Evolutionary conservation across 1,140 invertebrate genomes (phyloP), one percentile per base, ranked within the genome.

Genomic region (Euwallacea fornicatus): DNA sequence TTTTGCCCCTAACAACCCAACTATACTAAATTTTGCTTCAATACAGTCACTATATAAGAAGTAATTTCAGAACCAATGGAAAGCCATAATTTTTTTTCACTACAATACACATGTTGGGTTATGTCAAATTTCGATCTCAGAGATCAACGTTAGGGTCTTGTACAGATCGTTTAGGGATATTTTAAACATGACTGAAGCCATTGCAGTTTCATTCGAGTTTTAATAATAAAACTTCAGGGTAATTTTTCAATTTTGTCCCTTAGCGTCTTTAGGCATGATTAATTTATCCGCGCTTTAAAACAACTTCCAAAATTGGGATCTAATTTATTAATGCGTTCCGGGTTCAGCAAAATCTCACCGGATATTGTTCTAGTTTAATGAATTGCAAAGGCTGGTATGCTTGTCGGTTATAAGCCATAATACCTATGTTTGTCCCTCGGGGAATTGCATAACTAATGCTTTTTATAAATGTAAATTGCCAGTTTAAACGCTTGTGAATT

Each of bases 161-260:
- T 43, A 16, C 11, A 61, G 43, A 33, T 33, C 21, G 4, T 33
- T 33, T 33, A 33, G 21, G 21, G 21, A 33, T 33, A 33, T 1
- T 4, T 33, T 33, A 33, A 2, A 33, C 21, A 33, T 33, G 21
- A 33, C 1, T 33, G 21, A 4, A 33, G 4, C 21, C 1, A 33
- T 33, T 33, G 21, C 21, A 33, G 21, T 33, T 33, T 50, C 55
- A 55, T 66, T 54, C 42, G 55, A 66, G 8, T 66, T 66, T 63
- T 63, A 63, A 66, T 66, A 53, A 66, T 8, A 41, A 55, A 66
- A 66, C 64, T 66, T 66, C 55, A 13, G 10, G n/a, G 3, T 66
- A 66, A 66, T 66, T 66, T 66, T 66, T 66, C 46, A 66, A 55
- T 66, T 16, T 54, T 42, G 33, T 54, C 50, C 64, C 64, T 55